Conservation (phyloP, 2,888 invertebrate genomes). For the Ethmia dodecea region DNA sequence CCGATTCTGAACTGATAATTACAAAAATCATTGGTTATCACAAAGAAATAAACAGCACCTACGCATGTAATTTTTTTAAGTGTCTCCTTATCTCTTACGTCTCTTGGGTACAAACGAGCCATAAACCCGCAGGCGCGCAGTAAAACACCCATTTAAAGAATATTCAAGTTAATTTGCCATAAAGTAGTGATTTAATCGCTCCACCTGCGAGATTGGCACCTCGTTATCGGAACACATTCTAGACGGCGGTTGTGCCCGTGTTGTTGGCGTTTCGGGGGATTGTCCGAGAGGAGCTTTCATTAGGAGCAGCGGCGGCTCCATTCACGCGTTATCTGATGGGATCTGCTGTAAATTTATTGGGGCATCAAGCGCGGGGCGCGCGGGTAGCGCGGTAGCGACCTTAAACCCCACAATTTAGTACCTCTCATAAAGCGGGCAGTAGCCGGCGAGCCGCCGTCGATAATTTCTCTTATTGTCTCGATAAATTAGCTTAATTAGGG, state of each 20-base stretch:
- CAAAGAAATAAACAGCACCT: too few species aligned
- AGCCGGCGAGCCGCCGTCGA: conserved; percentile 43
- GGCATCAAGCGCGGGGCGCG: conserved; percentile 35
- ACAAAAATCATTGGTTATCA: too few species aligned
- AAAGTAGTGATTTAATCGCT: conserved; percentile 46
- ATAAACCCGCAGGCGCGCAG: conserved; percentile 11
- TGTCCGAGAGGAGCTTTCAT: conserved; percentile 42
- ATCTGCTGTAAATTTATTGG: conserved; percentile 66
- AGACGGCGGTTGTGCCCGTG: conserved; percentile 31
- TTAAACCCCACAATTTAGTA: conserved; percentile 62
- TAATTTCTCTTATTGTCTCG: conserved; percentile 71
- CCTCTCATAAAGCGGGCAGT: conserved; percentile 64
- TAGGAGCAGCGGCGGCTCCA: conserved; percentile 34
- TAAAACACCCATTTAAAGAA: conserved; percentile 9
- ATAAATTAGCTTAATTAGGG: conserved; percentile 77
- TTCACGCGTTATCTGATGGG: conserved; percentile 51
- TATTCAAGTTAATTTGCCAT: conserved; percentile 34
- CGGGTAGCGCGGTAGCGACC: conserved; percentile 69
- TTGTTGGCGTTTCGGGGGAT: conserved; percentile 47
- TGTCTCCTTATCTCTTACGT: too few species aligned
- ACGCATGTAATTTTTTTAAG: too few species aligned
- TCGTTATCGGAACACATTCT: conserved; percentile 45
- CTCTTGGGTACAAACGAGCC: conserved; percentile 3
- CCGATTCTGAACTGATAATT: too few species aligned
- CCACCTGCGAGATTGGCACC: conserved; percentile 44